Percentiles rank a stretch among this genome's conserved stretches.
Evolutionary conservation across 1,140 invertebrate species (phyloP).

Genomic region (Oryctes rhinoceros): DNA sequence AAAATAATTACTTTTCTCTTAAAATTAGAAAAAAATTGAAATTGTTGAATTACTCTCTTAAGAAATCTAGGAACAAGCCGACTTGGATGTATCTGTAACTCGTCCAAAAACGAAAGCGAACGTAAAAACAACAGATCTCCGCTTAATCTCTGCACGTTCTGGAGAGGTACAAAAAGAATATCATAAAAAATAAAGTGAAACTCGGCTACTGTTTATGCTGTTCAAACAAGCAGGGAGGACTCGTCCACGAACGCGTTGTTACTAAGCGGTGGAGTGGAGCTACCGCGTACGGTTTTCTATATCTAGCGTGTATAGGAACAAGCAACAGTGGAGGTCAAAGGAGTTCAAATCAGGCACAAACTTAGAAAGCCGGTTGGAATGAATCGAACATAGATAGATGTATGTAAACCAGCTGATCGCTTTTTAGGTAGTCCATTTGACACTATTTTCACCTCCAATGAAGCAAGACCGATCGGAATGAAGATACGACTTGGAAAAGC

Average conservation of each 20-base stretch:
- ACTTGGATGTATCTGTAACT: no score
- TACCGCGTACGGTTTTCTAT: background rate
- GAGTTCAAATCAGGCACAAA: slow-evolving; percentile 22
- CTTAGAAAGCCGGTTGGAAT: background rate
- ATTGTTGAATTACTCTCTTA: no score
- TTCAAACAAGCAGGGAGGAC: no score
- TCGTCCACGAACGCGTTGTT: background rate
- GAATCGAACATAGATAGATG: background rate
- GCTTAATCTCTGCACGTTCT: background rate
- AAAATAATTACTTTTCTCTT: no score
- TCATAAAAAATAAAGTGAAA: slow-evolving; percentile 24
- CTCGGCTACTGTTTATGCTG: background rate
- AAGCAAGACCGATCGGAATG: background rate
- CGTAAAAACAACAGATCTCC: no score
- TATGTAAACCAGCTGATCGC: background rate
- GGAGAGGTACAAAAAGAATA: background rate
- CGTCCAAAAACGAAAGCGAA: background rate
- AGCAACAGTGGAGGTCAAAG: background rate
- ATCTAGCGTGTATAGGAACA: background rate
- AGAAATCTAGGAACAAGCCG: no score
- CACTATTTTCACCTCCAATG: no score
- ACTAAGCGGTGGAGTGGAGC: background rate
- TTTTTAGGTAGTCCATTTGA: background rate
- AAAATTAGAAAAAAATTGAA: no score
- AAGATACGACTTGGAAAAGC: background rate